Base-by-base conservation (phyloP, 1,140 invertebrate genomes). In the Glossosoma conforme region DNA sequence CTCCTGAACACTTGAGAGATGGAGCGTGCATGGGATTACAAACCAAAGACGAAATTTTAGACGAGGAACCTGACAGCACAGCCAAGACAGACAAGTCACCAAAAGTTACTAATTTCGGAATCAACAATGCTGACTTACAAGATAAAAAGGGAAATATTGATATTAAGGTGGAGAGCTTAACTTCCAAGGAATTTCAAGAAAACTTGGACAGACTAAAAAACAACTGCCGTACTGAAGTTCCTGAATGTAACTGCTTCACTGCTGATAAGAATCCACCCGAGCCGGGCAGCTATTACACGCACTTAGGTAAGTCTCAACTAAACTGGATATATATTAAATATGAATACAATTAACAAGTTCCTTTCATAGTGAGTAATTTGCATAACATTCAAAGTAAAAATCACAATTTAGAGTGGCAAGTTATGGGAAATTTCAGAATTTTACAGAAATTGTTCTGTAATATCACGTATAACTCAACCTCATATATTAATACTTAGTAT, bases 251-350 rank as follows among this genome's bases (percentile, higher is more conserved):
- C 63, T 93, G 89, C 71, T 89, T 91, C 69, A 67, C 72, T 8
- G 79, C 85, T 14, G 86, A 90, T 62, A 87, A 88, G 75, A 82
- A 82, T 70, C 86, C 87, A 32, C 85, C 86, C 21, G 89, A 91
- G 68, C 87, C 88, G 28, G 88, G 89, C 43, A 87, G 85, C 47
- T 90, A 87, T 70, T 91, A 91, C 66, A 89, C 88, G 13, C 87
- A 91, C 74, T 76, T 91, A 62, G 92, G 79, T 81, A 69, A 67
- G 67, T 58, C 49, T 19, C 24, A 25, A 36, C 14, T 36, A 10
- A 10, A 10, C n/a, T n/a, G n/a, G n/a, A n/a, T n/a, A n/a, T n/a
- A n/a, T n/a, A n/a, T n/a, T n/a, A n/a, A n/a, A n/a, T n/a, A n/a
- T n/a, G n/a, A n/a, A n/a, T n/a, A n/a, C n/a, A n/a, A n/a, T n/a